Base-by-base conservation (phyloP, 2,797 vertebrate genomes). In the Valencia hispanica region DNA sequence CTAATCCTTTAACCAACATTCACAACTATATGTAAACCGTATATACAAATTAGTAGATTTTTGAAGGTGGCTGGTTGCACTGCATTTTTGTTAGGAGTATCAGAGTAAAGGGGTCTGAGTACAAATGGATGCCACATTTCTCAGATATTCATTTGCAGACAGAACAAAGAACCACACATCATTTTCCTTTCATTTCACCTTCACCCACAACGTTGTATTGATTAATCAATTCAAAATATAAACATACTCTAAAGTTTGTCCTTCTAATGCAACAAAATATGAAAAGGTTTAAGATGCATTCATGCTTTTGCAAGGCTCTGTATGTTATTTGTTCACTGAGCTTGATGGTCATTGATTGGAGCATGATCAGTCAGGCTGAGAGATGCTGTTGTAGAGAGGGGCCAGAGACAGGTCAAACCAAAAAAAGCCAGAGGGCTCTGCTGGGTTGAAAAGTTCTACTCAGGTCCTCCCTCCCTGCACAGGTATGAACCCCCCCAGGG, bases 351-450 rank as follows among this genome's bases (percentile, higher is more conserved):
- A 88, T 82, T 25, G 89, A 90, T 83, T 88, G 84, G 92, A 80
- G 80, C 39, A 10, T 59, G 48, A 90, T 92, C 91, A 91, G 79
- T 94, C 91, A 93, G 88, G 87, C 85, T 82, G 79, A 86, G 87
- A 79, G 84, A 81, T 63, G 68, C 79, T 84, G 86, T 87, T 79
- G 81, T 48, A 80, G 63, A 41, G 34, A 88, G 75, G 65, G 91
- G 91, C 86, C 94, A 92, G 86, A 90, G 87, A 90, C 86, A 94
- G 94, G 94, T 95, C 94, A 95, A 4, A 69, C 79, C 48, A 32
- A 80, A 32, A n/a, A 86, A 79, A 85, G 86, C 92, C 89, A 79
- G 87, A 89, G 94, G 91, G 82, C 27, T 76, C 85, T 83, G 79
- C 39, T 78, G 78, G 81, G 87, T 92, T 89, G 82, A 92, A 82